Base-by-base conservation (phyloP, 2,888 invertebrate genomes). In the Rhimphoctona megacephalus region DNA sequence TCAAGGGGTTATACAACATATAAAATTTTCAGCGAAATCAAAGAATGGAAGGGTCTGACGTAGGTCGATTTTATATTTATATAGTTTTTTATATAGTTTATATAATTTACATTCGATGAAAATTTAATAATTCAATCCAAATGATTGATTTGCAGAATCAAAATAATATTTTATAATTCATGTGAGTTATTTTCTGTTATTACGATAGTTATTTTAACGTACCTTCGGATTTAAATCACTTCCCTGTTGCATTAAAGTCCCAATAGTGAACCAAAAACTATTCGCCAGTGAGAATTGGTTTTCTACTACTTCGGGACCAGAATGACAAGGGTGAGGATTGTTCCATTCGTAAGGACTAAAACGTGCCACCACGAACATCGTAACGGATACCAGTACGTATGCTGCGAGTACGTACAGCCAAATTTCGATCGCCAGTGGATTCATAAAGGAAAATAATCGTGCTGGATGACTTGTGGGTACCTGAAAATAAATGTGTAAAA, bases 211-310 rank as follows among this genome's bases (percentile, higher is more conserved):
- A 49, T 72, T 22, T 49, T 11, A 52, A 46, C 67, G 46, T 73
- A 96, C 96, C 96, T 96, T 97, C 6, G 98, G 98, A 94, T 97
- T 97, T 80, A 97, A 95, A 92, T 97, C 97, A 66, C 97, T 97
- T 89, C 97, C 97, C 94, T 98, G 98, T 92, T 98, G 98, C 97
- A 98, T 97, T 74, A 98, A 95, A 0, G 98, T 98, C n/a, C 98
- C 98, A 80, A 98, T 97, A 36, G 97, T 97, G 94, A 98, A 98
- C 98, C 98, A 98, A 94, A 98, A 97, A 91, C 97, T 97, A 94
- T 98, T 98, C 46, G 97, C 96, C 88, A 98, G 94, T 33, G 97
- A 97, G 93, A 98, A 98, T 92, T 98, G 97, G 94, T 98, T 98
- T 93, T 97, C 96, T 66, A 96, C 95, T 36, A 96, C 94, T 87